Conservation (phyloP, 2,888 invertebrate species). For the Pediacus dermestoides region DNA sequence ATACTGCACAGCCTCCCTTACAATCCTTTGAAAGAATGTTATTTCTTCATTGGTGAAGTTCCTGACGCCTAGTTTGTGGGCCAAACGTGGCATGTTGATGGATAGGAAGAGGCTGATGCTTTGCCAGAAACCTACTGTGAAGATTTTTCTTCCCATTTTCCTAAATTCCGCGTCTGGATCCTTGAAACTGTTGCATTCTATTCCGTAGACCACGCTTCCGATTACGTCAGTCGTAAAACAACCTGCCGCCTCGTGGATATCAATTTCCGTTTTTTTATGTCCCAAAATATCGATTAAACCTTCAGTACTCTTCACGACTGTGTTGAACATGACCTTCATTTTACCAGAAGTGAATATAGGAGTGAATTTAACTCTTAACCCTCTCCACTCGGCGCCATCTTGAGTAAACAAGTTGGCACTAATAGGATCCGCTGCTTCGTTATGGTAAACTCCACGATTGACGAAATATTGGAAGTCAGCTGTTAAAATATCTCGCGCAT, state of each 20-base stretch:
- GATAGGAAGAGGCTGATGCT: constrained; percentile 18
- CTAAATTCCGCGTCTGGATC: constrained; percentile 44
- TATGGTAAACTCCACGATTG: constrained; percentile 31
- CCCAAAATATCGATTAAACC: constrained; percentile 32
- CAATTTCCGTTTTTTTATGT: constrained; percentile 13
- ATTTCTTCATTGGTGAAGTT: constrained; percentile 27
- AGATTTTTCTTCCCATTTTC: constrained; percentile 37
- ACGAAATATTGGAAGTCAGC: constrained; percentile 38
- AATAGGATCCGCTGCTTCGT: constrained; percentile 30
- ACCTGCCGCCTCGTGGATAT: constrained; percentile 50
- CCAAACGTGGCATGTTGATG: constrained; percentile 23
- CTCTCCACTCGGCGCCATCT: constrained; percentile 35
- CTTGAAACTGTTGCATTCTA: constrained; percentile 56
- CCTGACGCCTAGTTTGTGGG: constrained; percentile 18
- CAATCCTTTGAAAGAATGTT: constrained; percentile 34
- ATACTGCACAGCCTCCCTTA: constrained; percentile 33
- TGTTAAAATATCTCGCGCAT: constrained; percentile 33
- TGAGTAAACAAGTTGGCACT: constrained; percentile 32
- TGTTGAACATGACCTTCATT: constrained; percentile 48
- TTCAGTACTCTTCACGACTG: constrained; percentile 44
- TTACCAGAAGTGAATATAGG: constrained; percentile 22
- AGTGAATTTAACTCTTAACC: constrained; percentile 49
- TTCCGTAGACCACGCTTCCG: constrained; percentile 58
- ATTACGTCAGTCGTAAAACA: constrained; percentile 59
- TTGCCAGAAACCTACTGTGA: constrained; percentile 28